A percentile compares a stretch with the other conserved stretches of the same genome.
Evolutionary conservation across 2,888 invertebrate genomes (phyloP).

Genomic region (Aproaerema taeniolella): DNA sequence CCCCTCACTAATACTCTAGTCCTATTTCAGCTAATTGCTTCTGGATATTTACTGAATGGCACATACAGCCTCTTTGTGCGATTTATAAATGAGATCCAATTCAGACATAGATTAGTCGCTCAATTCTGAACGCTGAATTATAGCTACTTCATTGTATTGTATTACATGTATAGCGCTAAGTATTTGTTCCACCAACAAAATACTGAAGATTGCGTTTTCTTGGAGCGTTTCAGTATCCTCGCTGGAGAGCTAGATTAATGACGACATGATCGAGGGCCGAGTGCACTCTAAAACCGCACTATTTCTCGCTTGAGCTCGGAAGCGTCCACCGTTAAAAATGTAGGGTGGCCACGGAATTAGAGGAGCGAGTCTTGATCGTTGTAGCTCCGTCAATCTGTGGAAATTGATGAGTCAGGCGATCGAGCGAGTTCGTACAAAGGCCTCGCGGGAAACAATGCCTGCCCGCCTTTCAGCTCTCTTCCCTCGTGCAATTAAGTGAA

Average conservation of each 20-base stretch:
- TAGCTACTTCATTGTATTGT: too few species aligned
- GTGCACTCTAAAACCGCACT: slow-evolving; percentile 16
- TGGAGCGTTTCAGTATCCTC: slow-evolving; percentile 8
- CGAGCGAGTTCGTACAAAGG: slow-evolving; percentile 52
- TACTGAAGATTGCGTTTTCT: slow-evolving; percentile 11
- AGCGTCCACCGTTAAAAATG: slow-evolving; percentile 10
- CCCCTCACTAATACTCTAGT: slow-evolving; percentile 26
- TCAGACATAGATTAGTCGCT: slow-evolving; percentile 23
- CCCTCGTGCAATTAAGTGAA: slow-evolving; percentile 70
- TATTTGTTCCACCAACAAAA: not conserved
- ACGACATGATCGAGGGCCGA: slow-evolving; percentile 27
- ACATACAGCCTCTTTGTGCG: slow-evolving; percentile 33
- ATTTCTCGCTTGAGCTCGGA: slow-evolving; percentile 20
- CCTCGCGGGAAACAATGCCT: slow-evolving; percentile 63
- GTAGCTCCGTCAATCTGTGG: slow-evolving; percentile 46
- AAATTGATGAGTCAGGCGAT: slow-evolving; percentile 70
- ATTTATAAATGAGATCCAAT: slow-evolving; percentile 50
- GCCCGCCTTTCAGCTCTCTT: slow-evolving; percentile 56
- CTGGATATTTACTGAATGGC: slow-evolving; percentile 41
- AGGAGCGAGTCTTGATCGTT: slow-evolving; percentile 50
- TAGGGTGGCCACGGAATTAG: slow-evolving; percentile 27
- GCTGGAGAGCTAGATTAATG: slow-evolving; percentile 34
- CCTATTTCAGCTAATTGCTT: slow-evolving; percentile 49
- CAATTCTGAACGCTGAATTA: too few species aligned
- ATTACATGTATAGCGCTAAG: too few species aligned